A percentile compares a stretch with the other conserved stretches of the same genome.
These are phyloP conservation scores for Recurvirostra avosetta DNA, from an alignment of 2,113 vertebrate genomes.

Conservation along the genomic window DNA sequence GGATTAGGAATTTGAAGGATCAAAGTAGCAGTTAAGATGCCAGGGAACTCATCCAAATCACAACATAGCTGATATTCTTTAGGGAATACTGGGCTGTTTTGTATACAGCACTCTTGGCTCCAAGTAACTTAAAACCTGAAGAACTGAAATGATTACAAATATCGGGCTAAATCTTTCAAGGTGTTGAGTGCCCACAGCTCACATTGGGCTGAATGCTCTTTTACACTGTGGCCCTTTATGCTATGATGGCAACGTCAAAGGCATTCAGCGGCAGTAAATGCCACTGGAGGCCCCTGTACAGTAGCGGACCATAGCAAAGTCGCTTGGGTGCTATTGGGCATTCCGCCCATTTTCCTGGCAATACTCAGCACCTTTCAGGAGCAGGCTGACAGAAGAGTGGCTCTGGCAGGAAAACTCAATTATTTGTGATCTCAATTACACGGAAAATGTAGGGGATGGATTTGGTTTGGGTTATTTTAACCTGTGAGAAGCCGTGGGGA, in stretches of 20 bases:
- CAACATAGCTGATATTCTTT: constrained; percentile 57
- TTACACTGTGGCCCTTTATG: not conserved
- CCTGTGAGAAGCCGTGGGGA: not conserved
- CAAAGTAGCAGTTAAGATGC: constrained; percentile 53
- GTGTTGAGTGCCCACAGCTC: not conserved
- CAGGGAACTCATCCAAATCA: constrained; percentile 56
- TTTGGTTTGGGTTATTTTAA: not conserved
- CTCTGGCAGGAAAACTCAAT: not conserved
- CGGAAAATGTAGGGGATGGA: not conserved
- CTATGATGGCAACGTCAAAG: not conserved
- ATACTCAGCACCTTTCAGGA: not conserved
- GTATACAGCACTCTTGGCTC: constrained; percentile 33
- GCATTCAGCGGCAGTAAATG: not conserved
- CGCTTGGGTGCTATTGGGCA: not conserved
- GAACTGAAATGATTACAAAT: constrained; percentile 21
- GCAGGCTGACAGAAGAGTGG: not conserved
- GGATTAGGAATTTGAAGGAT: constrained; percentile 60
- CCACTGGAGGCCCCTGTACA: not conserved
- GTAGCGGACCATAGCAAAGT: not conserved
- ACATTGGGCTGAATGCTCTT: not conserved
- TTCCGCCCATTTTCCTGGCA: not conserved
- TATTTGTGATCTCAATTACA: not conserved
- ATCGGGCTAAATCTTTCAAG: not conserved
- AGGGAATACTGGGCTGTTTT: constrained; percentile 42
- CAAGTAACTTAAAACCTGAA: constrained; percentile 56